Evolutionary conservation across 2,797 vertebrate genomes (phyloP), one percentile per base, ranked within the genome.

Genomic region (Sebastes miniatus): DNA sequence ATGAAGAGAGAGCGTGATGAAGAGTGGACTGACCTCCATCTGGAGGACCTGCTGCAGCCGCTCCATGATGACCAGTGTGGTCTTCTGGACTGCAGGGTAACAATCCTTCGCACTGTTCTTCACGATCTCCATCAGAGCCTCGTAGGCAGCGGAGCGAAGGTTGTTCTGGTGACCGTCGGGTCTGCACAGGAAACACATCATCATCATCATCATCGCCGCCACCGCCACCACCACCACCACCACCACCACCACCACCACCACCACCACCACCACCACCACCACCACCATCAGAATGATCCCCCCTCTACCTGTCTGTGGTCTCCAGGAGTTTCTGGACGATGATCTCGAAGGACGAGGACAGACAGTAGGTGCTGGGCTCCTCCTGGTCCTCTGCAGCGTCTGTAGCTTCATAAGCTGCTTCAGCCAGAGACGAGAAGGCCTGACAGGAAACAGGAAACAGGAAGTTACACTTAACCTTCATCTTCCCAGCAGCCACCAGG

Each of bases 71-170:
- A 99, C 98, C 89, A 99, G 93, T 0, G 98, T 99, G 22, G 98
- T 99, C 80, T 99, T 99, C 90, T 99, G 98, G n/a, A 99, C 98
- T 0, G 98, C 98, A 0, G 98, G 98, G 81, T 99, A 99, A 86
- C 98, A 99, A 84, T 99, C 98, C 93, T 99, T 99, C 36, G 98
- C 98, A 77, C 98, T 99, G 95, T 99, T 99, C 93, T 99, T 99
- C 73, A 99, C 98, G 1, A 99, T 99, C 94, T 99, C 98, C 98
- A 99, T 99, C 84, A 99, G 92, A 10, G 98, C 98, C 92, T 99
- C 98, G 27, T 99, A 99, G 0, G 98, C 98, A 0, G 98, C 97
- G 7, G 98, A 99, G 81, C 98, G 96, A 85, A 99, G 93, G 93
- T 99, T 99, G 93, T 99, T 99, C 95, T 99, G 98, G 91, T 99